Percentiles rank a stretch among this genome's conserved stretches.
Conservation (phyloP, 2,888 invertebrate species). For the Dione juno region DNA sequence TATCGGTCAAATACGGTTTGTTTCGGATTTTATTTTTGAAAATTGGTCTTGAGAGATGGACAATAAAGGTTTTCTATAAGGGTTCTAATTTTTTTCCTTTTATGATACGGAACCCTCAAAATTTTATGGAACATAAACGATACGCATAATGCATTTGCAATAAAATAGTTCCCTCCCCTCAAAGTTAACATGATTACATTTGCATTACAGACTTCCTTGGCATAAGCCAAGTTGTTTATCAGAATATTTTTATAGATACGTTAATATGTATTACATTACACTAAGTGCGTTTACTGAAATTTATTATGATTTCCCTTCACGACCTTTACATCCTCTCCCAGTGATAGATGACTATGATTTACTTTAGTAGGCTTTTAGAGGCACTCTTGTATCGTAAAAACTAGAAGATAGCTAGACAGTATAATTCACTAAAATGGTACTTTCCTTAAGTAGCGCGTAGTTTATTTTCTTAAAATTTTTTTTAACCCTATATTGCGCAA, state of each 20-base stretch:
- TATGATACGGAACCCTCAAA: too few relatives aligned
- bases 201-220: too few relatives aligned
- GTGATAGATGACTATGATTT: constrained; percentile 34
- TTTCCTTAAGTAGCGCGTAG: constrained; percentile 7
- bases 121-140: too few relatives aligned
- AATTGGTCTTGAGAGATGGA: too few relatives aligned
- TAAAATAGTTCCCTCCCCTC: too few relatives aligned
- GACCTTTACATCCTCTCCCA: constrained; percentile 13
- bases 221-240: too few relatives aligned
- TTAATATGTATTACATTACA: constrained; percentile 13
- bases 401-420: constrained; percentile 12
- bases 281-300: constrained; percentile 10
- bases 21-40: too few relatives aligned
- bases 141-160: too few relatives aligned
- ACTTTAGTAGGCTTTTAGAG: constrained; percentile 27
- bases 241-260: neutral
- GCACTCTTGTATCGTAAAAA: constrained; percentile 22
- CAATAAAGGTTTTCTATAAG: too few relatives aligned
- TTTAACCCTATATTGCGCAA: neutral
- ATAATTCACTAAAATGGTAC: constrained; percentile 19
- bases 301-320: constrained; percentile 14
- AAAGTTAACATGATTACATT: too few relatives aligned
- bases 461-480: neutral
- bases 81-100: too few relatives aligned
- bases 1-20: too few relatives aligned